Percentiles rank a stretch among this genome's conserved stretches.
Evolutionary conservation across 1,140 invertebrate genomes (phyloP).

Genomic region (Uloborus diversus): DNA sequence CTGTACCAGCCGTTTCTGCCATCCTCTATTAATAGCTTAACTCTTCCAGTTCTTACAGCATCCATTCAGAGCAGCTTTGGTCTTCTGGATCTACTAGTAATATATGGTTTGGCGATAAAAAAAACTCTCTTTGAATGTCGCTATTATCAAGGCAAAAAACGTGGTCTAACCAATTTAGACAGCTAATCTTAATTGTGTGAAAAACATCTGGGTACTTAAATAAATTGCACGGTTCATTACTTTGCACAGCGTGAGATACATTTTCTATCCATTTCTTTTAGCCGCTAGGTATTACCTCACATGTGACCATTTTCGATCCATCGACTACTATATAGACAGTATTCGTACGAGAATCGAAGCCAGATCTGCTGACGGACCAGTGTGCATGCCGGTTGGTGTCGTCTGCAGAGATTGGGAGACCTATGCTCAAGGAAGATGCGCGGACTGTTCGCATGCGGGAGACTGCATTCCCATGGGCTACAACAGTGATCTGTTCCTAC

Average conservation of each 20-base stretch:
- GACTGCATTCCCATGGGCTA: constrained; percentile 59
- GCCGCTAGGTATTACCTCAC: constrained; percentile 35
- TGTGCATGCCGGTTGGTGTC: constrained; percentile 45
- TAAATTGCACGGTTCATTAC: too few species aligned
- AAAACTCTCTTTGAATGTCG: too few species aligned
- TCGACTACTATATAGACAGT: constrained; percentile 36
- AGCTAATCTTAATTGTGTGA: too few species aligned
- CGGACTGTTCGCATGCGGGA: constrained; percentile 54
- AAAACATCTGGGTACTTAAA: too few species aligned
- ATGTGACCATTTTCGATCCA: constrained; percentile 28
- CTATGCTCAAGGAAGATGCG: constrained; percentile 59
- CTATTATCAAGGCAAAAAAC: too few species aligned
- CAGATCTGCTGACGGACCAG: neutral
- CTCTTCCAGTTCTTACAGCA: too few species aligned
- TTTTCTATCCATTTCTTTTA: neutral
- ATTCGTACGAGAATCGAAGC: neutral
- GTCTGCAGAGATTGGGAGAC: constrained; percentile 58
- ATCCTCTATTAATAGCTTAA: too few species aligned
- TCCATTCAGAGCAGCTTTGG: neutral
- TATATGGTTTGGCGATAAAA: too few species aligned
- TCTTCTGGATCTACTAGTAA: neutral
- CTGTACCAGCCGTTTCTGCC: too few species aligned
- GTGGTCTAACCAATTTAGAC: too few species aligned
- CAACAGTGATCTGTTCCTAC: constrained; percentile 64
- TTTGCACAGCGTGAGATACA: too few species aligned